phyloP scores from a whole-genome alignment of 2,797 vertebrate genomes.

The Sebastes taczanowskii region DNA sequence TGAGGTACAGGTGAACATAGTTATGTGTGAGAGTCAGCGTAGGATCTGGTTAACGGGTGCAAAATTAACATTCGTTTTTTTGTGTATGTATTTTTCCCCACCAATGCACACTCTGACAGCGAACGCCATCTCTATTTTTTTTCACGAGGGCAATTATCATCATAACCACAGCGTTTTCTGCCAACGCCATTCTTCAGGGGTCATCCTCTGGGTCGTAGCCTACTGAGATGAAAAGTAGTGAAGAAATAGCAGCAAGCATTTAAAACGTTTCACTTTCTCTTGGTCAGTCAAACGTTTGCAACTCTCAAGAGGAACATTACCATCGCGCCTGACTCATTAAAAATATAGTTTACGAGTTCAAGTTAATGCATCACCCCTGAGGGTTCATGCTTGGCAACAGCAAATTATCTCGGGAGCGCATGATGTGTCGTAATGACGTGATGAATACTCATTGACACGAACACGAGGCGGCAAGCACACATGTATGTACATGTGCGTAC shows the following conservation, averaged over 20 bases:
- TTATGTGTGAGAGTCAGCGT: neutral
- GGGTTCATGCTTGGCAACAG: slow-evolving; percentile 31
- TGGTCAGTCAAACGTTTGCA: neutral
- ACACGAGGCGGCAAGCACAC: neutral
- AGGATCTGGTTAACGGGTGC: slow-evolving; percentile 5
- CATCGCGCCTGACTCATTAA: slow-evolving; percentile 25
- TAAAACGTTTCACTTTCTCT: slow-evolving; percentile 4
- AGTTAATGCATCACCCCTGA: slow-evolving; percentile 33
- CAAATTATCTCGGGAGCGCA: slow-evolving; percentile 37
- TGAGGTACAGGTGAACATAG: neutral
- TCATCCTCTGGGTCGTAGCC: neutral
- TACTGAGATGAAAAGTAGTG: neutral
- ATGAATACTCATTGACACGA: slow-evolving; percentile 34
- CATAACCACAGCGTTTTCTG: slow-evolving; percentile 41
- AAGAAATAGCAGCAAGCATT: neutral
- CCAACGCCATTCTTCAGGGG: neutral
- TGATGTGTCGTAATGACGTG: slow-evolving; percentile 41
- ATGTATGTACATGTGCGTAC: slow-evolving; percentile 6
- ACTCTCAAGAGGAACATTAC: slow-evolving; percentile 28
- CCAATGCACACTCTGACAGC: neutral
- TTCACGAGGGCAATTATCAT: slow-evolving; percentile 24
- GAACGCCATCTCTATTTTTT: slow-evolving; percentile 4
- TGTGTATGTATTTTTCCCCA: slow-evolving; percentile 7
- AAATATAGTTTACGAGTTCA: slow-evolving; percentile 47
- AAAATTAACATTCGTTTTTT: slow-evolving; percentile 30